Base-by-base conservation (phyloP, 2,797 vertebrate genomes). In the Malurus leucopterus region DNA sequence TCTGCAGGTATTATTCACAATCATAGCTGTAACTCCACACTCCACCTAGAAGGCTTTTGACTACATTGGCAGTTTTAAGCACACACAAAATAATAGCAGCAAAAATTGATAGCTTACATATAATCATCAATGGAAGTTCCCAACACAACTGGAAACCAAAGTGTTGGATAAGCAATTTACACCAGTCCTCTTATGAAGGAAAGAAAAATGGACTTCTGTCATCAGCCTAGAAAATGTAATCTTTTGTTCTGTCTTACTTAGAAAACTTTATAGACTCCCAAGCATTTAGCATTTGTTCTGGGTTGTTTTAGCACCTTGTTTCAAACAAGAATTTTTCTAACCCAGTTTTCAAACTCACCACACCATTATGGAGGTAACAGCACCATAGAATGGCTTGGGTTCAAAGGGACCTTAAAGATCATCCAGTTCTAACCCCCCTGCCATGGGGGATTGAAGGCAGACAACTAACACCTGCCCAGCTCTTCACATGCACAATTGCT, bases 331-430 rank as follows among this genome's bases (percentile, higher is more conserved):
- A 20, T 36, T 73, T 81, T 82, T 46, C 50, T 50, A 82, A 63
- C 8, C 20, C 44, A 32, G 8, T 41, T 41, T 30, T 50, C 46
- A 86, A 86, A 50, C 32, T 72, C 41, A 59, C 9, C 30, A 21
- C 10, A 72, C 15, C 30, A 11, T n/a, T 40, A 32, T 0, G 6
- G n/a, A 72, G 36, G 22, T 14, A 47, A 59, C 0, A 51, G 23
- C 50, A n/a, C n/a, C 41, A 61, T 17, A 17, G 27, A 41, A 80
- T 24, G 2, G 14, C 62, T 74, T 50, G 62, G 13, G 49, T 49
- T 55, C n/a, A 26, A 87, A 55, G 16, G 11, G 58, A 44, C n/a
- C n/a, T 43, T 36, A 12, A 70, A 63, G 22, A 50, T 24, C n/a
- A 44, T 9, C 36, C 14, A 50, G 12, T 43, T 50, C 22, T 32